phyloP scores from a whole-genome alignment of 1,140 invertebrate genomes.

The Drosophila funebris region DNA sequence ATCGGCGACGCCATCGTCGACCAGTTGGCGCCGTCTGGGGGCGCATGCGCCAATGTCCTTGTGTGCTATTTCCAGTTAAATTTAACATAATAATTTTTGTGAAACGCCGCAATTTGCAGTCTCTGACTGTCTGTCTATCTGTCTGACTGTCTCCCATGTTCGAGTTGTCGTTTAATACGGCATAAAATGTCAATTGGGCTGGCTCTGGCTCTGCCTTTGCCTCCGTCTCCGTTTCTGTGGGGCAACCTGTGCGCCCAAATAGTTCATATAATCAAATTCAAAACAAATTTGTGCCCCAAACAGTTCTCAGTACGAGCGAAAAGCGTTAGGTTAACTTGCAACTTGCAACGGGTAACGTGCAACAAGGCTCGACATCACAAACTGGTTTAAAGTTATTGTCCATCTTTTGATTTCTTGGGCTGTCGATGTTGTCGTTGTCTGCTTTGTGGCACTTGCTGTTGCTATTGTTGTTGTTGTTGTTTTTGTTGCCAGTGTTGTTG shows the following conservation, averaged over 20 bases:
- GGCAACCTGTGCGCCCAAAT: slow-evolving; percentile 61
- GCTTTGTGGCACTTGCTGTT: slow-evolving; percentile 51
- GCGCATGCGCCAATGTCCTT: slow-evolving; percentile 79
- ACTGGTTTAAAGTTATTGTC: slow-evolving; percentile 82
- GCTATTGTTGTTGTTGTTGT: slow-evolving; percentile 11
- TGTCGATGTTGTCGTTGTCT: slow-evolving; percentile 59
- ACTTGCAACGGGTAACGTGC: slow-evolving; percentile 9
- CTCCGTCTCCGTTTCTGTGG: neutral
- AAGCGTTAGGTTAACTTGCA: slow-evolving; percentile 50
- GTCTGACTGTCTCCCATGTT: slow-evolving; percentile 23
- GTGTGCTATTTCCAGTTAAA: slow-evolving; percentile 74
- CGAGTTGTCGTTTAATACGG: slow-evolving; percentile 64
- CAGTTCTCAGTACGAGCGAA: slow-evolving; percentile 53
- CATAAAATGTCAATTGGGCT: slow-evolving; percentile 79
- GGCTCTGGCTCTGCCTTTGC: neutral
- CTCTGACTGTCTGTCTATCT: slow-evolving; percentile 34
- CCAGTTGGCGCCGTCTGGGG: slow-evolving; percentile 71
- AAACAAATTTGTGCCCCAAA: slow-evolving; percentile 74
- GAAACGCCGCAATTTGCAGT: slow-evolving; percentile 70
- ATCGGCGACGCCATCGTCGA: slow-evolving; percentile 59
- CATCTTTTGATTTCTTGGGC: slow-evolving; percentile 80
- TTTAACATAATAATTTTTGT: slow-evolving; percentile 79
- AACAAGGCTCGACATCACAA: slow-evolving; percentile 67
- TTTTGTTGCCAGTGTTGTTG: slow-evolving; percentile 46
- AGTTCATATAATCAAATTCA: slow-evolving; percentile 74